A percentile compares a stretch with the other conserved stretches of the same genome.
These are phyloP conservation scores for Sitobion miscanthi DNA, from an alignment of 1,140 invertebrate genomes.

Conservation along the genomic window DNA sequence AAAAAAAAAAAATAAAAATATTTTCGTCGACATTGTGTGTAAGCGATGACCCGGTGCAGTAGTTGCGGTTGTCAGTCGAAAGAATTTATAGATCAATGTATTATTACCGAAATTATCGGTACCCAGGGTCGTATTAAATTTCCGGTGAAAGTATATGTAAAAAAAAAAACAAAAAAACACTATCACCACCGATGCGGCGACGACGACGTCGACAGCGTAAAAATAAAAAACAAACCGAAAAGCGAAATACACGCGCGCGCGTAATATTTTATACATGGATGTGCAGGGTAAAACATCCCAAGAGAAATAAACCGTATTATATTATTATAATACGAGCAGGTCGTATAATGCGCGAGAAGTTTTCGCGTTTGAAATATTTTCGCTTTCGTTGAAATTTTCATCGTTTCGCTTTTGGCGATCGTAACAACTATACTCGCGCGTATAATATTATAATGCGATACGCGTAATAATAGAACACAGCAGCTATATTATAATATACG, in stretches of 20 bases:
- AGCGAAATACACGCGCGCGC: neutral
- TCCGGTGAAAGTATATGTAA: constrained; percentile 9
- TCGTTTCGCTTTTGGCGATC: neutral
- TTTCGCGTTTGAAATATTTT: neutral
- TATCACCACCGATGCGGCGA: neutral
- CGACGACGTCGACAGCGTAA: neutral
- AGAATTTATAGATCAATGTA: neutral
- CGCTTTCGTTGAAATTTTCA: neutral
- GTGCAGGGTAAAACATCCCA: neutral
- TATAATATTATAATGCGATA: too few species aligned
- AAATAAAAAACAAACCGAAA: neutral
- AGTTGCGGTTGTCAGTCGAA: neutral
- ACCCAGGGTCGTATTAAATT: neutral
- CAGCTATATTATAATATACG: too few species aligned
- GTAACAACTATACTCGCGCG: neutral
- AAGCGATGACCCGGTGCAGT: neutral
- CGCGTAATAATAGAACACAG: too few species aligned
- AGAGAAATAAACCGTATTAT: constrained; percentile 16
- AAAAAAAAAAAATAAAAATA: neutral
- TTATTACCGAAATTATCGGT: neutral
- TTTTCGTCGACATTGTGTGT: neutral
- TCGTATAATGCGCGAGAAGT: neutral
- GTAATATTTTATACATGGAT: constrained; percentile 5
- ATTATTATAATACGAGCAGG: neutral
- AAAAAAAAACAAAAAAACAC: neutral